Percentiles rank a stretch among this genome's conserved stretches.
Conservation (phyloP, 2,113 vertebrate genomes). For the Leptobrachium ailaonicum region DNA sequence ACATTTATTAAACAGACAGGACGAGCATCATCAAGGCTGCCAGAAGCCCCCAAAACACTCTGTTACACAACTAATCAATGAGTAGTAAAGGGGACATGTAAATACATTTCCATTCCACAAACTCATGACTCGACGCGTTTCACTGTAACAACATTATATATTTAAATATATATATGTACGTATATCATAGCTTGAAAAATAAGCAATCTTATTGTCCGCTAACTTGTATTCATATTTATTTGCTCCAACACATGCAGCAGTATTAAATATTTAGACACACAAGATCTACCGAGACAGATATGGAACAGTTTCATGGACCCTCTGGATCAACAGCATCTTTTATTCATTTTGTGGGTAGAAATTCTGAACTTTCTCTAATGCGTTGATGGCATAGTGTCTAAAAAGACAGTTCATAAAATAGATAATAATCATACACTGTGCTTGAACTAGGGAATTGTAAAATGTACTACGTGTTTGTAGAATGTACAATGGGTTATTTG, state of each 20-base stretch:
- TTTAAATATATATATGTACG: too few relatives aligned
- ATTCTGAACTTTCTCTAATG: background rate
- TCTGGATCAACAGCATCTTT: background rate
- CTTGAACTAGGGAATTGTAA: background rate
- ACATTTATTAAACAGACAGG: too few relatives aligned
- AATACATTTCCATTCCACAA: too few relatives aligned
- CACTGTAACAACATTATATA: too few relatives aligned
- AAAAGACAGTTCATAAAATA: background rate
- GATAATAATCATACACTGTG: background rate
- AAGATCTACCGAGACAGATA: background rate
- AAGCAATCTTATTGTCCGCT: too few relatives aligned
- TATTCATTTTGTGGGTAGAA: background rate
- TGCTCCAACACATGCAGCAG: background rate
- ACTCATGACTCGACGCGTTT: too few relatives aligned
- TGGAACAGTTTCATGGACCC: background rate
- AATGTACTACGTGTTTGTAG: background rate
- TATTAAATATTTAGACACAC: background rate
- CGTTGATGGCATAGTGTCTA: background rate
- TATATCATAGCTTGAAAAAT: too few relatives aligned
- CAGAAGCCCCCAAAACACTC: too few relatives aligned
- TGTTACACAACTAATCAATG: too few relatives aligned
- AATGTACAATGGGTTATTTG: constrained; percentile 7
- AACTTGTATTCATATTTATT: background rate
- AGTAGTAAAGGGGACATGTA: too few relatives aligned
- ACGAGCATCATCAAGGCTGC: too few relatives aligned